Evolutionary conservation across 2,797 vertebrate genomes (phyloP), one percentile per base, ranked within the genome.

Genomic region (Phoxinus dragarum): DNA sequence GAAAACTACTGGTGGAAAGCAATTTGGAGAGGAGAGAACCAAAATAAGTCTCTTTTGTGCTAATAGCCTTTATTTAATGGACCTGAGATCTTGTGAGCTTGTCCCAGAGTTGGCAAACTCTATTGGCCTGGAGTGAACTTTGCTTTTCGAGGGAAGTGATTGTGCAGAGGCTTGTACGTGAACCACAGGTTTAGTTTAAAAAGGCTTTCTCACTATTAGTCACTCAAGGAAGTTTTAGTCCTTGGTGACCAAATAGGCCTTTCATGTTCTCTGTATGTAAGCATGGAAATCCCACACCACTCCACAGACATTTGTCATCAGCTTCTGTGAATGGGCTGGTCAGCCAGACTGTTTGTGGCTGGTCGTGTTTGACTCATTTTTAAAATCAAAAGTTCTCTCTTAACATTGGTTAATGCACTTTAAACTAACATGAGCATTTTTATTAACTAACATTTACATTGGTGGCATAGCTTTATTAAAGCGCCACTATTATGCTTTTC

Each of bases 231-330:
- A 86, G 52, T 42, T 76, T 61, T 34, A 2, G 49, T 49, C 14
- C 27, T 19, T 19, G 14, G 59, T 71, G 59, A 72, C 71, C 36
- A 71, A 61, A 49, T 52, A 85, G 9, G 34, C 56, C 14, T 89
- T 61, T 80, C 34, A 67, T 47, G 14, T 68, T 3, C 42, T 38
- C 31, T 3, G 40, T 38, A 23, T 44, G 82, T 6, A 84, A 88
- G 27, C 23, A 4, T 88, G 84, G 86, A 88, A 86, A 72, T 78
- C 80, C 82, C 80, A 61, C 31, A 11, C 16, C 5, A 1, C 72
- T 54, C n/a, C 8, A 14, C 73, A 79, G 72, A 61, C 34, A 40
- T 86, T 82, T 84, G 81, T 87, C 88, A 81, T 78, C 17, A 11
- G 19, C 66, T 68, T 49, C 52, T 42, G 56, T 81, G 59, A 78